Evolutionary conservation across 1,140 invertebrate genomes (phyloP).

Genomic region (Drosophila bifasciata): DNA sequence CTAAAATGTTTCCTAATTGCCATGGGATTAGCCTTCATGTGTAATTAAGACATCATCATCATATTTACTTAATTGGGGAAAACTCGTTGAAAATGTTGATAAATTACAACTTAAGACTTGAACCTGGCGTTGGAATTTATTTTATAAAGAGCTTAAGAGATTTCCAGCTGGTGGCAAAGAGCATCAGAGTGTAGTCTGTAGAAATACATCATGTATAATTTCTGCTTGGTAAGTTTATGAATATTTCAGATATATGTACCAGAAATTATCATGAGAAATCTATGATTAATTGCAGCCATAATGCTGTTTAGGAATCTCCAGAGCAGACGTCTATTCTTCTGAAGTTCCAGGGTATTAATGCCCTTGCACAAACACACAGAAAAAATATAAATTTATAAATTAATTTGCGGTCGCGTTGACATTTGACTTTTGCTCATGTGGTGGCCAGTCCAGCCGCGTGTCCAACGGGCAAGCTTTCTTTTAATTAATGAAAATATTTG

Average conservation of each 20-base stretch:
- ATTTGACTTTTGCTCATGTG: slow-evolving; percentile 71
- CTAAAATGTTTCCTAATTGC: background rate
- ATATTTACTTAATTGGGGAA: slow-evolving; percentile 4
- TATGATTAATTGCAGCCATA: too few species aligned
- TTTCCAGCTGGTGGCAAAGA: background rate
- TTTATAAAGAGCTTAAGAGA: slow-evolving; percentile 9
- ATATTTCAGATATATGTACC: too few species aligned
- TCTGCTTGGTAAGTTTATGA: too few species aligned
- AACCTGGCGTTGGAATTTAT: slow-evolving; percentile 1
- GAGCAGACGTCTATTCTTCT: background rate
- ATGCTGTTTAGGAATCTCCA: background rate
- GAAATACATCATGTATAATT: background rate
- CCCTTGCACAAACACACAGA: slow-evolving; percentile 17
- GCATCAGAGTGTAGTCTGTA: background rate
- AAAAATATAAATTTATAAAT: slow-evolving; percentile 43
- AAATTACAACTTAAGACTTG: slow-evolving; percentile 12
- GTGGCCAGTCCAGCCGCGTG: slow-evolving; percentile 5
- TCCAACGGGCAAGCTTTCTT: slow-evolving; percentile 41
- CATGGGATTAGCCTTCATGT: slow-evolving; percentile 33
- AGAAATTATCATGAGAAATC: too few species aligned
- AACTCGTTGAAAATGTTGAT: slow-evolving; percentile 1
- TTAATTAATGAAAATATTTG: slow-evolving; percentile 77
- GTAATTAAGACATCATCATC: slow-evolving; percentile 15
- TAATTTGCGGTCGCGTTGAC: slow-evolving; percentile 71
- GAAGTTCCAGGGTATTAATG: slow-evolving; percentile 34